Evolutionary conservation across 2,113 vertebrate genomes (phyloP).

Genomic region (Ceuthmochares aereus): DNA sequence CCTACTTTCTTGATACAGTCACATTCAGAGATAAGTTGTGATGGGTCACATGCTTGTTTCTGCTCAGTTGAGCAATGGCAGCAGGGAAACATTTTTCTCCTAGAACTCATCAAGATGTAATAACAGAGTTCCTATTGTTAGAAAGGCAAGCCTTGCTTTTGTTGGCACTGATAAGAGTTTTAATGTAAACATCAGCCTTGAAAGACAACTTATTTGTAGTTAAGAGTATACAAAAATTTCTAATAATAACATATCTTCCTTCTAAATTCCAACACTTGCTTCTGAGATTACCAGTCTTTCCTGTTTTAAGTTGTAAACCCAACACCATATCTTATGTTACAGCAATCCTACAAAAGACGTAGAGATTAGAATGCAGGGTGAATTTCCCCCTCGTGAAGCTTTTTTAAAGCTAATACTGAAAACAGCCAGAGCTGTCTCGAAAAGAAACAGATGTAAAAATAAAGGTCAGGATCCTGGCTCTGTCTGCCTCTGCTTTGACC

Average conservation of each 20-base stretch:
- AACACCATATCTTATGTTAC: not conserved
- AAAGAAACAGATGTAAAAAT: not conserved
- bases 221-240: constrained; percentile 24
- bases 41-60: not conserved
- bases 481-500: not conserved
- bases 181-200: constrained; percentile 6
- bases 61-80: constrained; percentile 30
- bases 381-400: not conserved
- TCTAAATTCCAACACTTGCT: not conserved
- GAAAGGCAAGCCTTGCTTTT: constrained; percentile 39
- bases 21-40: constrained; percentile 7
- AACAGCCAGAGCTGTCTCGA: not conserved
- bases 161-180: not conserved
- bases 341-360: not conserved
- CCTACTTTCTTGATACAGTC: not conserved
- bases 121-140: constrained; percentile 50
- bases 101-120: constrained; percentile 38
- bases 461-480: constrained; percentile 11
- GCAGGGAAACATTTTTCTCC: constrained; percentile 26
- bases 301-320: not conserved
- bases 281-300: not conserved
- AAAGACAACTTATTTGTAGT: not conserved
- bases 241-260: not conserved
- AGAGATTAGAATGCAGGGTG: not conserved
- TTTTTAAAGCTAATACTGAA: not conserved